Evolutionary conservation across 37 sponge, comb jelly and placozoan species (phyloP), one percentile per base, ranked within the genome.

Genomic region (Crambe crambe): DNA sequence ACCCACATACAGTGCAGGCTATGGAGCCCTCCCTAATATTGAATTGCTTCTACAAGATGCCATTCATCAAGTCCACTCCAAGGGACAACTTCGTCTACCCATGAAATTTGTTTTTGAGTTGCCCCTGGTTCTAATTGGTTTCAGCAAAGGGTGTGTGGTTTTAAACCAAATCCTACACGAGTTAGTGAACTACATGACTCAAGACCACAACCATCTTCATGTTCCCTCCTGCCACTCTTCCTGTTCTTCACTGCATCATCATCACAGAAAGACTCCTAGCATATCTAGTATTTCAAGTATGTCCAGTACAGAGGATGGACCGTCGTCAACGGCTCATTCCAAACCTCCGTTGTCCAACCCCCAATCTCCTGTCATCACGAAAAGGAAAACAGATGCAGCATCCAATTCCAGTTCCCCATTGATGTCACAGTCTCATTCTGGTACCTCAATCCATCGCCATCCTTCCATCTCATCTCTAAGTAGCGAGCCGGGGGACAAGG

Each of bases 101-200:
- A 35, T 37, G 9, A 25, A 30, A 10, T 42, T 54, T 18, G 72
- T 37, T 4, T 25, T 65, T n/a, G 20, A 12, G 23, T 71, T 92
- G 17, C 94, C 94, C 9, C 18, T 86, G 10, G 76, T 78, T 1
- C 51, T 96, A 3, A 56, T 93, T 4, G 96, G 96, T 3, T 96
- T 96, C 83, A 93, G 95, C 67, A 92, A 96, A 67, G 96, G 96
- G 17, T 94, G 96, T 76, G 95, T 96, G 0, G 96, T 93, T 22
- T 78, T 96, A 62, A 96, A 96, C 37, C 96, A 96, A 61, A 63
- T 96, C 4, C 18, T 87, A 23, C 84, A 85, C 39, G 96, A 96
- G 58, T 43, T 94, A 39, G 85, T 40, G 36, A 79, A 86, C 76
- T 72, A 71, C 30, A 39, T 80, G 0, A 56, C 44, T n/a, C 6